Percentiles rank a stretch among this genome's conserved stretches.
Evolutionary conservation across 2,888 invertebrate genomes (phyloP).

Genomic region (Noctuana brunneofusca): DNA sequence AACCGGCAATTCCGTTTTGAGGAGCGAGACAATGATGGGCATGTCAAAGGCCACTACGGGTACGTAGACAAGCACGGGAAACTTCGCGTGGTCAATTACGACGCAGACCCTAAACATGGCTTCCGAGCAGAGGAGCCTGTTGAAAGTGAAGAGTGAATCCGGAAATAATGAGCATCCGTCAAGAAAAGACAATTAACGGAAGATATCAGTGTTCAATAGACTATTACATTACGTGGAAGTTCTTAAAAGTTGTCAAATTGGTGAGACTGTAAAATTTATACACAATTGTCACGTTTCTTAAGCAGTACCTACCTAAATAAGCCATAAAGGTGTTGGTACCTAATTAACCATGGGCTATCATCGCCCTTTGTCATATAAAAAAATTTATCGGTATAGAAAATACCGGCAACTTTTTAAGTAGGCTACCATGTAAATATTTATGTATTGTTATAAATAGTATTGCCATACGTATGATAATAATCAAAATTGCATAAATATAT

Average conservation of each 20-base stretch:
- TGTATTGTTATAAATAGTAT: background rate
- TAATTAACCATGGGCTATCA: too few relatives aligned
- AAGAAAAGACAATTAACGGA: background rate
- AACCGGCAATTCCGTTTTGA: constrained; percentile 92
- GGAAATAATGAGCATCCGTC: background rate
- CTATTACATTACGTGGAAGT: too few relatives aligned
- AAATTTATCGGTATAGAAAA: background rate
- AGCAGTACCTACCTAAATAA: too few relatives aligned
- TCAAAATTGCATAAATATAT: background rate
- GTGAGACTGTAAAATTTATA: too few relatives aligned
- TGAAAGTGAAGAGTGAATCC: constrained; percentile 42
- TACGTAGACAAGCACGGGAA: constrained; percentile 90
- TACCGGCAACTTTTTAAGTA: background rate
- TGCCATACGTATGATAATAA: background rate
- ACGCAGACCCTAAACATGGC: constrained; percentile 87
- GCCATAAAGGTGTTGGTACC: too few relatives aligned
- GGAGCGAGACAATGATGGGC: constrained; percentile 88
- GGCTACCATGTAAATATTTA: background rate
- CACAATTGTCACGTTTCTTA: too few relatives aligned
- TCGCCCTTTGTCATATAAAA: background rate
- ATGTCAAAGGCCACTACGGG: constrained; percentile 91
- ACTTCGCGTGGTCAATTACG: constrained; percentile 89
- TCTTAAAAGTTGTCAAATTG: too few relatives aligned
- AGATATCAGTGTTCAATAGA: background rate
- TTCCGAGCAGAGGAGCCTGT: constrained; percentile 83